Evolutionary conservation across 2,797 vertebrate genomes (phyloP).

Genomic region (Sphenopsis melanotis): DNA sequence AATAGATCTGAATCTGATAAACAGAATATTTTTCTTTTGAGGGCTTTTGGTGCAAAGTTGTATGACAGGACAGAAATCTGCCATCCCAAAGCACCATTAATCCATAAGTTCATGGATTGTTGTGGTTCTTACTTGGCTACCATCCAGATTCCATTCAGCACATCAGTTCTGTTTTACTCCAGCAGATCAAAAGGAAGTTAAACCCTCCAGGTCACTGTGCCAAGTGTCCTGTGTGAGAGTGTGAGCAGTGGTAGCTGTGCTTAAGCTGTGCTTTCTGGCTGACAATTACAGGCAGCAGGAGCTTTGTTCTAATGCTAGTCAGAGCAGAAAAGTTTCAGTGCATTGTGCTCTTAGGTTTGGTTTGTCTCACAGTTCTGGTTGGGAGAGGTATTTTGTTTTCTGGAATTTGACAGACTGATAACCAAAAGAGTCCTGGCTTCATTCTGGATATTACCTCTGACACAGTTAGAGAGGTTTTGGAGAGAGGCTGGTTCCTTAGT

Average conservation of each 20-base stretch:
- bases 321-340: not conserved
- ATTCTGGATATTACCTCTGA: not conserved
- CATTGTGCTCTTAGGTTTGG: not conserved
- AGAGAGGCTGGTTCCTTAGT: not conserved
- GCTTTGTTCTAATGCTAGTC: not conserved
- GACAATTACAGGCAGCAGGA: not conserved
- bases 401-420: not conserved
- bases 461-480: not conserved
- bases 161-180: not conserved
- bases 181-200: not conserved
- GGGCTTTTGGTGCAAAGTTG: not conserved
- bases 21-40: not conserved
- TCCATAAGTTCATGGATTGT: not conserved
- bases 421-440: not conserved
- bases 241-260: not conserved
- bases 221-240: not conserved
- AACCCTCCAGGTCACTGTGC: not conserved
- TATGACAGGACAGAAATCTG: not conserved
- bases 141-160: not conserved
- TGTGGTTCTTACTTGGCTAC: not conserved
- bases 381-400: not conserved
- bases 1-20: not conserved
- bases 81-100: not conserved
- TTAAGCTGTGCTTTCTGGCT: not conserved
- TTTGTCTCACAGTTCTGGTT: not conserved